phyloP scores from a whole-genome alignment of 2,888 invertebrate species.

The Euspilapteryx auroguttella region DNA sequence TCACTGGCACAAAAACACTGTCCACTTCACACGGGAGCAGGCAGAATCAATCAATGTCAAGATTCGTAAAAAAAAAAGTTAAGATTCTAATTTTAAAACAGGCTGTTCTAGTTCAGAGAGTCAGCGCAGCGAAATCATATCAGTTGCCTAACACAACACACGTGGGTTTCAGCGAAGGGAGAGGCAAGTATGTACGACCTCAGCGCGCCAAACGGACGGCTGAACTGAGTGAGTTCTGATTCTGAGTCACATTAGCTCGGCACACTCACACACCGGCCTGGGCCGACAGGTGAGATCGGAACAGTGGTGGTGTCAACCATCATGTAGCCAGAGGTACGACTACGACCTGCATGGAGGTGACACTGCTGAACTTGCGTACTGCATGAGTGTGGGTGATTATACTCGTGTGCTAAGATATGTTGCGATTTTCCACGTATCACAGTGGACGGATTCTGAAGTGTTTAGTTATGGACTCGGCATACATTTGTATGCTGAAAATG shows the following conservation, averaged over 20 bases:
- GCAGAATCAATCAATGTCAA: conserved; percentile 14
- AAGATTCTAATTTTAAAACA: conserved; percentile 8
- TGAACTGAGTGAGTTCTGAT: conserved; percentile 53
- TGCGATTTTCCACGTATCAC: no score
- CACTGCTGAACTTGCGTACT: conserved; percentile 31
- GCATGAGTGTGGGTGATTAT: conserved; percentile 42
- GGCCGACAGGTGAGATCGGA: conserved; percentile 52
- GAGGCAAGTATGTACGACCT: no score
- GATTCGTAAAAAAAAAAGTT: conserved; percentile 11
- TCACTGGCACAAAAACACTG: conserved; percentile 25
- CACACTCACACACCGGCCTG: conserved; percentile 24
- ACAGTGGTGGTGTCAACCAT: conserved; percentile 39
- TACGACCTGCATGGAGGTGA: conserved; percentile 47
- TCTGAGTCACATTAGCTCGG: no score
- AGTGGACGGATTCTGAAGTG: no score
- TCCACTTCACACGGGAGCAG: conserved; percentile 32
- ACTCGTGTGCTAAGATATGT: no score
- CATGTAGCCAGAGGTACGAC: no score
- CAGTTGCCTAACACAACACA: conserved; percentile 30
- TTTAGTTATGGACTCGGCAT: no score
- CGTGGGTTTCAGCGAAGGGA: conserved; percentile 35
- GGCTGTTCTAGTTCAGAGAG: background rate
- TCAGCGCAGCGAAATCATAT: conserved; percentile 12
- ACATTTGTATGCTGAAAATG: no score
- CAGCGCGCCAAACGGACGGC: conserved; percentile 44